Percentiles rank a stretch among this genome's conserved stretches.
These are phyloP conservation scores for Nesogale talazaci DNA, from an alignment of 2,113 vertebrate genomes.

Conservation along the genomic window DNA sequence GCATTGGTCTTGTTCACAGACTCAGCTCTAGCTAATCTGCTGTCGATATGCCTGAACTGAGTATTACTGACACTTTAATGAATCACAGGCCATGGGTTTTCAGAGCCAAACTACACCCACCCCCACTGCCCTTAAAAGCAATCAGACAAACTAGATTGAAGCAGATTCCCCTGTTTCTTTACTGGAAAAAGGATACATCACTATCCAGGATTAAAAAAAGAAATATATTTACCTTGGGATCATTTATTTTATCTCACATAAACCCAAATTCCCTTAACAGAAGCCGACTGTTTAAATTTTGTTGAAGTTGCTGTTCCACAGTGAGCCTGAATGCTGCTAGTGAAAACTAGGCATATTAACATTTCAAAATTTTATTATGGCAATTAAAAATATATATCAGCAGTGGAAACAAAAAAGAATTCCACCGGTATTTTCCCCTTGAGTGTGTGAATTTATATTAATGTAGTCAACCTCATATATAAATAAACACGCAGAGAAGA, in stretches of 20 bases:
- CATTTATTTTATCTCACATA: conserved; percentile 80
- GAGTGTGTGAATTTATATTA: neutral
- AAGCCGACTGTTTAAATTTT: conserved; percentile 74
- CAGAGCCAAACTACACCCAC: conserved; percentile 55
- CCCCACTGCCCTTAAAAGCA: conserved; percentile 65
- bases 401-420: neutral
- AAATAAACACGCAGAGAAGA: neutral
- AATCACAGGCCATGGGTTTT: conserved; percentile 79
- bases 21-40: conserved; percentile 84
- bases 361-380: neutral
- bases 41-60: conserved; percentile 84
- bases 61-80: conserved; percentile 87
- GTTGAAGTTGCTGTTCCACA: conserved; percentile 69
- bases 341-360: neutral
- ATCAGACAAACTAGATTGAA: conserved; percentile 79
- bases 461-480: neutral
- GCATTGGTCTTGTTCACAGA: conserved; percentile 85
- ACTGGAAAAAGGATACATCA: conserved; percentile 68
- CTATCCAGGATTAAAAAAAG: conserved; percentile 22
- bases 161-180: conserved; percentile 71
- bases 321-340: neutral
- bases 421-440: no score
- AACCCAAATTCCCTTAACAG: conserved; percentile 73
- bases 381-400: neutral
- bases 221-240: conserved; percentile 83